phyloP scores from a whole-genome alignment of 2,797 vertebrate species.

The Megalops cyprinoides region DNA sequence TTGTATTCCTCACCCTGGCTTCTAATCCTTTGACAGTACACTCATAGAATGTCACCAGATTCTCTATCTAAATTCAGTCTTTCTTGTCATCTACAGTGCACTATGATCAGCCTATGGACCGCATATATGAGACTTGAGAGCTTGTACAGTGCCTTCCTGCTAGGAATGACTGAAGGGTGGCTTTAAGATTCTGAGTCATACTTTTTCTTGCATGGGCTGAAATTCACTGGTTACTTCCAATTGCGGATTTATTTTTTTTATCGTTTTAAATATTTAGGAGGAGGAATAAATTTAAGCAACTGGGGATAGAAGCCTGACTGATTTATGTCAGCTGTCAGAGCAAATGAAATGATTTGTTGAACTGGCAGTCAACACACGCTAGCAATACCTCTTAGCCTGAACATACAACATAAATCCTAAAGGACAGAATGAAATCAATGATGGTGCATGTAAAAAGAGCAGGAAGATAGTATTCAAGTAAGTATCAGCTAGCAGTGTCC shows the following conservation, averaged over 20 bases:
- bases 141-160: background rate
- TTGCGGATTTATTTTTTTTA: background rate
- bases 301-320: background rate
- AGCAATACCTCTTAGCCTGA: background rate
- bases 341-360: background rate
- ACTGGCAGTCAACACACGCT: background rate
- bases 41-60: background rate
- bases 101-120: background rate
- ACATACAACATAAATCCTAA: background rate
- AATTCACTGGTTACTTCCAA: background rate
- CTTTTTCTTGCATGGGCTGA: background rate
- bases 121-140: background rate
- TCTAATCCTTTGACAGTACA: background rate
- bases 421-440: background rate
- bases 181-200: no score
- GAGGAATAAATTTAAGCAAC: background rate
- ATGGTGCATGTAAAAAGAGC: background rate
- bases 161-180: no score
- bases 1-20: background rate
- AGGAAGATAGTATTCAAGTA: background rate
- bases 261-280: background rate
- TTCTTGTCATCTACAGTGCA: conserved; percentile 35
- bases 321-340: background rate
- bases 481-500: background rate
- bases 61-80: conserved; percentile 38